These are phyloP conservation scores for Sphaeramia orbicularis DNA, from an alignment of 2,797 vertebrate genomes.

Conservation along the genomic window DNA sequence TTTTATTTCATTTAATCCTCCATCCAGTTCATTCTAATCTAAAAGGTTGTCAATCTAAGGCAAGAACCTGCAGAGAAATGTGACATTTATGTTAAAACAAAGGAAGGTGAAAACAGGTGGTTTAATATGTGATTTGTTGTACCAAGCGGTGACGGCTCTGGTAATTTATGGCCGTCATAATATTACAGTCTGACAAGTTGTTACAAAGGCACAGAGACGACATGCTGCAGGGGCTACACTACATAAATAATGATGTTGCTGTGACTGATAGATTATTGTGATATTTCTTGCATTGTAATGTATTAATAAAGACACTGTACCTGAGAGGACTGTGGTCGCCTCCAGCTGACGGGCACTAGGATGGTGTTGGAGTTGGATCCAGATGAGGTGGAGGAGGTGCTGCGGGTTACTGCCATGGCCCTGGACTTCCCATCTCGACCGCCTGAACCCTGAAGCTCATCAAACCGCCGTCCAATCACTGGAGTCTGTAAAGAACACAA, in stretches of 20 bases:
- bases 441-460: slow-evolving; percentile 93
- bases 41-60: not conserved
- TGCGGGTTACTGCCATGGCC: slow-evolving; percentile 95
- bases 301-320: slow-evolving; percentile 68
- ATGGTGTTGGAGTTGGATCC: slow-evolving; percentile 98
- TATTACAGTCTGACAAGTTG: not conserved
- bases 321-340: slow-evolving; percentile 96
- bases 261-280: not conserved
- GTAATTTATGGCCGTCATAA: not conserved
- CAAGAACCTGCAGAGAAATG: slow-evolving; percentile 4
- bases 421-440: slow-evolving; percentile 93
- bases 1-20: not conserved
- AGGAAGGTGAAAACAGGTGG: not conserved
- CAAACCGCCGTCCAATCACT: slow-evolving; percentile 94
- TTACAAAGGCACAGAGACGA: not conserved
- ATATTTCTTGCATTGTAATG: not conserved
- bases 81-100: slow-evolving; percentile 4
- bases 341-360: slow-evolving; percentile 98
- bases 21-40: not conserved
- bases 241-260: slow-evolving; percentile 1
- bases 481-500: slow-evolving; percentile 86
- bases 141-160: slow-evolving; percentile 3
- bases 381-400: slow-evolving; percentile 96
- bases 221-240: not conserved
- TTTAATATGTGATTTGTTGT: not conserved